Conservation (phyloP, 2,888 invertebrate genomes). For the Chydorus sphaericus region DNA sequence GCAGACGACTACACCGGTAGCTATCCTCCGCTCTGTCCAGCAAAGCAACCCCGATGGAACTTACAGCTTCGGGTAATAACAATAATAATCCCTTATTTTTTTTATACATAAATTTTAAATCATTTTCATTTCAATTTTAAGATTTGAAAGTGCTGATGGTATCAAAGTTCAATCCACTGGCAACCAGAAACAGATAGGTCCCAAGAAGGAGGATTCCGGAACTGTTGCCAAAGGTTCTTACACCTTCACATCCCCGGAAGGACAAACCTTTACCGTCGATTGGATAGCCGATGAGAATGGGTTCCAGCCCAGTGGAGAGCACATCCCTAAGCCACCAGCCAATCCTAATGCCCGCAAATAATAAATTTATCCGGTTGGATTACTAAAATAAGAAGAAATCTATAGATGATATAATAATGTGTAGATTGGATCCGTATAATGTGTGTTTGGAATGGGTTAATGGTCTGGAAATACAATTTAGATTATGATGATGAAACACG, state of each 20-base stretch:
- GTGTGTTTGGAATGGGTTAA: too few species aligned
- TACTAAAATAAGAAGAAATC: too few species aligned
- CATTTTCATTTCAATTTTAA: too few species aligned
- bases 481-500: too few species aligned
- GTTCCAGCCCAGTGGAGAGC: slow-evolving; percentile 32
- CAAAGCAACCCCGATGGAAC: slow-evolving; percentile 14
- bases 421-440: too few species aligned
- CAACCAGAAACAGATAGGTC: slow-evolving; percentile 1
- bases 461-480: too few species aligned
- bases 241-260: slow-evolving; percentile 37
- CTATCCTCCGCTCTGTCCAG: slow-evolving; percentile 7
- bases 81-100: too few species aligned
- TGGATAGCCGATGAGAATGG: slow-evolving; percentile 43
- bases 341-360: too few species aligned
- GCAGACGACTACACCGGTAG: slow-evolving; percentile 2
- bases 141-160: slow-evolving; percentile 13
- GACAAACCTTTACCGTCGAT: slow-evolving; percentile 32
- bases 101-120: too few species aligned
- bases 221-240: slow-evolving; percentile 34
- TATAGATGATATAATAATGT: too few species aligned
- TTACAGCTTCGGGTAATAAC: slow-evolving; percentile 11
- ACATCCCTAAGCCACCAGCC: slow-evolving; percentile 11
- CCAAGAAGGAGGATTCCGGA: slow-evolving; percentile 9
- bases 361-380: too few species aligned
- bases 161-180: slow-evolving; percentile 11